phyloP scores from a whole-genome alignment of 2,113 vertebrate species.

The Paramisgurnus dabryanus region DNA sequence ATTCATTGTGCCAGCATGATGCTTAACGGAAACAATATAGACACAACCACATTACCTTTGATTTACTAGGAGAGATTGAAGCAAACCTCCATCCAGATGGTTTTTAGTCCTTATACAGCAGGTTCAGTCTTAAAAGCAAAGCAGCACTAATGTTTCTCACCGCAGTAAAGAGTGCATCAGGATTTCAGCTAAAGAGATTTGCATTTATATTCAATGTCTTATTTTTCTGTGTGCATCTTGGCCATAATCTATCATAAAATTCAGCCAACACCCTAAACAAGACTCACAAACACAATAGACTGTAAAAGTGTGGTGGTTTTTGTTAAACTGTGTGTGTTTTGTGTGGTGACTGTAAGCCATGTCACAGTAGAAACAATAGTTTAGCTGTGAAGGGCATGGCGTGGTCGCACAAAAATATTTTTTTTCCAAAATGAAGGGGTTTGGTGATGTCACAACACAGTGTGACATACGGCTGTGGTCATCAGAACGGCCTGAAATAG shows the following conservation, averaged over 20 bases:
- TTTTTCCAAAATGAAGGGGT: constrained; percentile 14
- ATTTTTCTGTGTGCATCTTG: not conserved
- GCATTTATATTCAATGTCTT: not conserved
- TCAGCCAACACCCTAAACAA: not conserved
- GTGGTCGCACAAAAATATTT: not conserved
- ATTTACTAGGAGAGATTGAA: too few relatives aligned
- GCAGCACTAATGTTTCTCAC: too few relatives aligned
- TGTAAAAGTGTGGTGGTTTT: too few relatives aligned
- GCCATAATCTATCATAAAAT: not conserved
- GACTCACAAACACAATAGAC: not conserved
- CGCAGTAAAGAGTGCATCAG: too few relatives aligned
- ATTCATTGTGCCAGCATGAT: not conserved
- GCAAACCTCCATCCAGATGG: too few relatives aligned
- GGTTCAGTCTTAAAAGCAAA: too few relatives aligned
- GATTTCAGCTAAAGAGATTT: too few relatives aligned
- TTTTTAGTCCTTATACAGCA: too few relatives aligned
- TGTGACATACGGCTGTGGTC: not conserved
- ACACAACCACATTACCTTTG: too few relatives aligned
- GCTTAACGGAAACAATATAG: not conserved
- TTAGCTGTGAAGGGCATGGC: not conserved
- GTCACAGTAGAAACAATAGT: not conserved
- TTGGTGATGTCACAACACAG: constrained; percentile 13
- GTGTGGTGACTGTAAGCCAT: not conserved
- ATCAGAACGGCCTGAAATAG: constrained; percentile 11
- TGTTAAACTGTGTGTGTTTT: not conserved